Evolutionary conservation across 2,797 vertebrate species (phyloP).

Genomic region (Cygnus olor): DNA sequence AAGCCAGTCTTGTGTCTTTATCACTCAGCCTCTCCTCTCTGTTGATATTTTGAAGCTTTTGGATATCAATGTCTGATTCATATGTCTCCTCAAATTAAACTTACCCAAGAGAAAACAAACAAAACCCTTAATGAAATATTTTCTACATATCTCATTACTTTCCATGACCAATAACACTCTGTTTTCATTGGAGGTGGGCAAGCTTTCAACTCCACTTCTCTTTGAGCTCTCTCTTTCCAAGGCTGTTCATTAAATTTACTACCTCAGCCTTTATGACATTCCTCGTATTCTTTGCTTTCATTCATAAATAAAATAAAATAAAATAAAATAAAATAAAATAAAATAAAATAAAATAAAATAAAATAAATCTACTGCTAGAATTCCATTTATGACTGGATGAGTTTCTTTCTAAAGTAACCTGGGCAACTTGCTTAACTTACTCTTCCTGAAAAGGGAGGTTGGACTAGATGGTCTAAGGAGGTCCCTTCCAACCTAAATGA

Average conservation of each 20-base stretch:
- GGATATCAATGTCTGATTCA: neutral
- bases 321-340: no score
- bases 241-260: neutral
- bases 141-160: neutral
- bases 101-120: neutral
- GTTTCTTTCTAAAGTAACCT: neutral
- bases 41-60: neutral
- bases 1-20: neutral
- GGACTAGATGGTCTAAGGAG: neutral
- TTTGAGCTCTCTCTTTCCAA: neutral
- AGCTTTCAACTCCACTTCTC: neutral
- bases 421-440: neutral
- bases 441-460: neutral
- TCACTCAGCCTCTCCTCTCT: neutral
- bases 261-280: neutral
- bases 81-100: neutral
- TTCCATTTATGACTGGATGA: neutral
- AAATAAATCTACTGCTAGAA: neutral
- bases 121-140: neutral
- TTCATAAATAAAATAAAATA: no score
- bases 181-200: neutral
- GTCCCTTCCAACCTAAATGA: no score
- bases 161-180: neutral
- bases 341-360: no score
- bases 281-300: neutral